phyloP scores from a whole-genome alignment of 2,888 invertebrate species.

The Pammene aurita region DNA sequence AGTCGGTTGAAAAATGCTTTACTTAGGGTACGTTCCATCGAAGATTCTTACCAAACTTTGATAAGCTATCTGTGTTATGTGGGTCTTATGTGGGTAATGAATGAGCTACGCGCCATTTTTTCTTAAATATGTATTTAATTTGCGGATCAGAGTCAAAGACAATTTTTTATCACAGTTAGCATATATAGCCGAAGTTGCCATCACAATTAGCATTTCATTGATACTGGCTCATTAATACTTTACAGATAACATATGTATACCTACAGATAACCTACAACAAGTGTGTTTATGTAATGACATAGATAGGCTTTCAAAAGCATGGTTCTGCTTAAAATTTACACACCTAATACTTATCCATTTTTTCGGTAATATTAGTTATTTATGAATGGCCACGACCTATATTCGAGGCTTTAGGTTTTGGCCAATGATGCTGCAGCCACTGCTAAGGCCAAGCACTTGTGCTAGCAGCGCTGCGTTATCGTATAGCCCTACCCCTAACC shows the following conservation, averaged over 20 bases:
- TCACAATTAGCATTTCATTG: conserved; percentile 35
- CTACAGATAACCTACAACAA: conserved; percentile 18
- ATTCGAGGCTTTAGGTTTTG: too few relatives aligned
- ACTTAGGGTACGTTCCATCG: too few relatives aligned
- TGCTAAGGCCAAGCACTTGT: too few relatives aligned
- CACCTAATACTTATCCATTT: conserved; percentile 52
- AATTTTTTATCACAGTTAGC: background rate
- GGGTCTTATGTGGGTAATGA: too few relatives aligned
- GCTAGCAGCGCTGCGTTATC: too few relatives aligned
- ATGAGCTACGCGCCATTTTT: background rate
- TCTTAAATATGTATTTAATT: background rate
- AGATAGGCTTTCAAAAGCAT: conserved; percentile 59
- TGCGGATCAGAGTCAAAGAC: background rate
- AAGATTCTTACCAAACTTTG: too few relatives aligned
- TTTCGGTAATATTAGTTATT: conserved; percentile 56
- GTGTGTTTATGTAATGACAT: conserved; percentile 49
- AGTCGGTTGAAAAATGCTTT: too few relatives aligned
- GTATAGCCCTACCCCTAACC: too few relatives aligned
- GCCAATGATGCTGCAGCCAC: too few relatives aligned
- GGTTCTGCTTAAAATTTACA: conserved; percentile 32
- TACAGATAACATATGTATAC: conserved; percentile 54
- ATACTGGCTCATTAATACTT: conserved; percentile 57
- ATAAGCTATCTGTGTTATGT: too few relatives aligned
- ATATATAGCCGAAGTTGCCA: conserved; percentile 7
- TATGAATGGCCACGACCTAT: conserved; percentile 1